phyloP scores from a whole-genome alignment of 2,797 vertebrate genomes.

The Harpagifer antarcticus region DNA sequence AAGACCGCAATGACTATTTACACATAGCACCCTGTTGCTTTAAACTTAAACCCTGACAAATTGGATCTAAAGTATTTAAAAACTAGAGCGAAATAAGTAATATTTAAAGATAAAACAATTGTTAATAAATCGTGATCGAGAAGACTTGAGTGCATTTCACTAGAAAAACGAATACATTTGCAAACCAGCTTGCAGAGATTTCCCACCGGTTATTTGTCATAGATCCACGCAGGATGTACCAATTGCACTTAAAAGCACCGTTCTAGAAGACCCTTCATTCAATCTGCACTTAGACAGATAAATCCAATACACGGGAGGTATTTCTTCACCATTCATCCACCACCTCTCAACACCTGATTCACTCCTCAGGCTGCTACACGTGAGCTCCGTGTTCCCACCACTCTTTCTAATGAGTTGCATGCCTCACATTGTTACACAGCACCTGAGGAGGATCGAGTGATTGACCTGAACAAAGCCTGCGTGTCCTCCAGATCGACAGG shows the following conservation, averaged over 20 bases:
- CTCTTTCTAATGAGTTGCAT: slow-evolving; percentile 66
- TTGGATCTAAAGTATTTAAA: not conserved
- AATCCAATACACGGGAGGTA: not conserved
- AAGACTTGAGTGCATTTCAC: no score
- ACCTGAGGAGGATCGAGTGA: slow-evolving; percentile 27
- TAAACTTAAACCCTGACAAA: not conserved
- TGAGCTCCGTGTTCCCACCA: slow-evolving; percentile 36
- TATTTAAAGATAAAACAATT: not conserved
- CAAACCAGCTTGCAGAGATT: slow-evolving; percentile 14
- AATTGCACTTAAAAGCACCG: not conserved
- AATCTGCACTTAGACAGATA: not conserved
- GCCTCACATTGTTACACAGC: slow-evolving; percentile 42
- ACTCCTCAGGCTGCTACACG: slow-evolving; percentile 31
- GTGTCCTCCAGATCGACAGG: slow-evolving; percentile 21
- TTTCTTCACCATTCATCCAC: slow-evolving; percentile 21
- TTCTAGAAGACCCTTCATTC: not conserved
- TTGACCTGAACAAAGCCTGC: slow-evolving; percentile 39
- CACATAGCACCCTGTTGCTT: not conserved
- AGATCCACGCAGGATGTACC: not conserved
- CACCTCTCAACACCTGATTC: slow-evolving; percentile 41
- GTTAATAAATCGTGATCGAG: not conserved
- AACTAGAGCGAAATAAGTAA: not conserved
- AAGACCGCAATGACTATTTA: no score
- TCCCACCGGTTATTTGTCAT: slow-evolving; percentile 20
- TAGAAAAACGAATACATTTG: not conserved